Evolutionary conservation across 53 echinoderm and acorn worm species (phyloP).

Genomic region (Henricia sp.): DNA sequence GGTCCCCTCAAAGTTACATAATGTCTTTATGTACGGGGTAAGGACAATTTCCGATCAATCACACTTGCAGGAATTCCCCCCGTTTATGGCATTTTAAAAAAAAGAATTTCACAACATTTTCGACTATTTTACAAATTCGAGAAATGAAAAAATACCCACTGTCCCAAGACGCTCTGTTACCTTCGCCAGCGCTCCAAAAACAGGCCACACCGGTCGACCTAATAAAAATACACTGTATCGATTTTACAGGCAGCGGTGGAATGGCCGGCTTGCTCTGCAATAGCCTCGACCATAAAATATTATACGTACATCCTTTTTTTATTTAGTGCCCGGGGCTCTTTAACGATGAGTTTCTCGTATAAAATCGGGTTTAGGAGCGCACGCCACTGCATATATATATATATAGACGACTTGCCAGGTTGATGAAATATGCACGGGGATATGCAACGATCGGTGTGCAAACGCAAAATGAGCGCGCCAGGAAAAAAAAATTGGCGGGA

Average conservation of each 20-base stretch:
- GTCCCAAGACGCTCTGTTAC: too few species aligned
- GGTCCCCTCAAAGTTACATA: too few species aligned
- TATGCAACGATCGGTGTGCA: background rate
- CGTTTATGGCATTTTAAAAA: too few species aligned
- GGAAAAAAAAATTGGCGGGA: background rate
- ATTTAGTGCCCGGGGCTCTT: constrained; percentile 16
- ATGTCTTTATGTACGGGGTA: too few species aligned
- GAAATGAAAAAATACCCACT: too few species aligned
- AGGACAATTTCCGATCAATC: too few species aligned
- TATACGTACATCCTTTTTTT: constrained; percentile 26
- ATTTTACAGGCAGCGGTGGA: constrained; percentile 18
- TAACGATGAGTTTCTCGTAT: background rate
- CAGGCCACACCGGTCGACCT: constrained; percentile 17
- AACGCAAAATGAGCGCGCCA: background rate
- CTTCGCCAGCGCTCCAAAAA: background rate
- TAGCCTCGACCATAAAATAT: constrained; percentile 41
- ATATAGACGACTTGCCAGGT: too few species aligned
- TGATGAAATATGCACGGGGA: constrained; percentile 58
- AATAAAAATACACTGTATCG: constrained; percentile 54
- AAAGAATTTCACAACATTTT: too few species aligned
- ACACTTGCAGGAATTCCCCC: too few species aligned
- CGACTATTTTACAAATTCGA: too few species aligned
- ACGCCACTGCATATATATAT: too few species aligned
- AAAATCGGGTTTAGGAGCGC: constrained; percentile 3
- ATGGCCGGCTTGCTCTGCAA: background rate